Evolutionary conservation across 2,888 invertebrate species (phyloP), one percentile per base, ranked within the genome.

Genomic region (Glyphotaelius pellucidus): DNA sequence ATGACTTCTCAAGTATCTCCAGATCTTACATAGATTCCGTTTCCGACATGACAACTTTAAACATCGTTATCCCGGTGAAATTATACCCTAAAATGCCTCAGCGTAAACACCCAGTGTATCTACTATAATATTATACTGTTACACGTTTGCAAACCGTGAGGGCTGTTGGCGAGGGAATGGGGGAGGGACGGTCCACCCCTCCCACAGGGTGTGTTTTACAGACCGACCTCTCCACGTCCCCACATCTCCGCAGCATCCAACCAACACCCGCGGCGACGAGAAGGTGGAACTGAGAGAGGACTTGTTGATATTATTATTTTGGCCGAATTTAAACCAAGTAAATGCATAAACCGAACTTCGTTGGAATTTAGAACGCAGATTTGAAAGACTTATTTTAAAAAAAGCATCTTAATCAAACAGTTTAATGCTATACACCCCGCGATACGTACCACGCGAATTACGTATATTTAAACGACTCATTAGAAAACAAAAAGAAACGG

Each of bases 231-330:
- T 67, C 67, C 25, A 67, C 67, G 67, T 67, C 67, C 67, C 67
- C 67, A 67, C 67, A 67, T 67, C 67, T 67, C n/a, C 47, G 15
- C 86, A 30, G 42, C 86, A 38, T 42, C 86, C 67, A 67, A 67
- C 86, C 47, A 42, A 86, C 86, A 42, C 86, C 86, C 86, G 86
- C 86, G 86, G 86, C 42, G 86, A 42, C 14, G 47, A 42, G 42
- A 30, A 19, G 30, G 86, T 86, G 86, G 35, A 38, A 35, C 35
- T 83, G 83, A 35, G 25, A 35, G 25, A 83, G 83, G 83, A 83
- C 83, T 83, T 83, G 83, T 83, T 83, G 83, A 83, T 83, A 35
- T 83, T 83, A 35, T 32, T 35, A 83, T 83, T 83, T 83, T 83
- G 32, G 83, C 19, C 67, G 83, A 83, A 35, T 83, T 83, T 35